phyloP scores from a whole-genome alignment of 1,140 invertebrate genomes.

The Megalopta genalis region DNA sequence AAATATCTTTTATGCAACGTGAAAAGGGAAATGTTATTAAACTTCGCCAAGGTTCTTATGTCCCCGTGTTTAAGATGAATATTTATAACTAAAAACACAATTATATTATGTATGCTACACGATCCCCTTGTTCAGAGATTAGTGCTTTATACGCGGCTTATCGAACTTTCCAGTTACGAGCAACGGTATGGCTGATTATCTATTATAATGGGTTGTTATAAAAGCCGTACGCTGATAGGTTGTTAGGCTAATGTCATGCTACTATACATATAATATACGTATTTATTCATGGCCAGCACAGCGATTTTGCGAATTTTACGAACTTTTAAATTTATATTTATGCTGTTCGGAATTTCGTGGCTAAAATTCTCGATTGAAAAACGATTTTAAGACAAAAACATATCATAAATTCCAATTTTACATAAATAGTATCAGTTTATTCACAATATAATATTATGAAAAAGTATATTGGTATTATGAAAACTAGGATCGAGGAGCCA shows the following conservation, averaged over 20 bases:
- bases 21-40: neutral
- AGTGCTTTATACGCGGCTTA: neutral
- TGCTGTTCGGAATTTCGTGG: no score
- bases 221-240: neutral
- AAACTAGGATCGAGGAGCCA: no score
- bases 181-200: neutral
- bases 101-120: conserved; percentile 1
- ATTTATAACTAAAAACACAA: neutral
- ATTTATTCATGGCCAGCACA: neutral
- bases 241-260: neutral
- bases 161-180: conserved; percentile 3
- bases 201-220: conserved; percentile 2
- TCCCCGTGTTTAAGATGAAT: neutral
- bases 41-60: neutral
- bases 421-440: no score
- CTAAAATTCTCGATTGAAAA: no score
- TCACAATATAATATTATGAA: no score
- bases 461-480: no score
- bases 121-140: conserved; percentile 3
- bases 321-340: no score
- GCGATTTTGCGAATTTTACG: neutral
- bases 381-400: no score
- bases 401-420: no score
- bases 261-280: neutral
- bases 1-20: no score